Evolutionary conservation across 2,888 invertebrate species (phyloP).

Genomic region (Catocala sponsa): DNA sequence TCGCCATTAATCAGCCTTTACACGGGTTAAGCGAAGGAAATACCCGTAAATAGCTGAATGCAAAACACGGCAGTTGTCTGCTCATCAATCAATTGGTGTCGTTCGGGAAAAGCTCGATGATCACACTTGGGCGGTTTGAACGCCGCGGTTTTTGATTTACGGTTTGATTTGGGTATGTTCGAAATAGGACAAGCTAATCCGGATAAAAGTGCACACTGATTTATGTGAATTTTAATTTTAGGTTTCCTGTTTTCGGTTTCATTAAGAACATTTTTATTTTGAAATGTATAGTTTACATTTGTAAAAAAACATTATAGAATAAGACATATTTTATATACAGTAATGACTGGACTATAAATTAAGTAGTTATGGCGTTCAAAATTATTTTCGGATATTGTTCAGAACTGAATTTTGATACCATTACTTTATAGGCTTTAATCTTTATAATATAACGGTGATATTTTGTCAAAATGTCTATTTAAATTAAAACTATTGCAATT

Average conservation of each 20-base stretch:
- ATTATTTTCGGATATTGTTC: too few species aligned
- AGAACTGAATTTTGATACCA: too few species aligned
- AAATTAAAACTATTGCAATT: neutral
- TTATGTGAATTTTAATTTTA: slow-evolving; percentile 10
- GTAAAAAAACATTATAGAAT: too few species aligned
- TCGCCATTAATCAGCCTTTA: slow-evolving; percentile 80
- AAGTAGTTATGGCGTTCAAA: too few species aligned
- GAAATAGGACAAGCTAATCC: slow-evolving; percentile 26
- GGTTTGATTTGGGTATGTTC: slow-evolving; percentile 24
- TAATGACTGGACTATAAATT: too few species aligned
- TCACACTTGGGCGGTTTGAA: slow-evolving; percentile 35
- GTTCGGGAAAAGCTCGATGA: slow-evolving; percentile 43
- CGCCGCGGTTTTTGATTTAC: slow-evolving; percentile 45
- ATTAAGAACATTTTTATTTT: too few species aligned
- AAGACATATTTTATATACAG: too few species aligned
- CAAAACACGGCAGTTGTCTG: slow-evolving; percentile 85
- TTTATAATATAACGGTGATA: too few species aligned
- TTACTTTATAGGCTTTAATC: too few species aligned
- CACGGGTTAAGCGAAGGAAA: slow-evolving; percentile 86
- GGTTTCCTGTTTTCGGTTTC: slow-evolving; percentile 4
- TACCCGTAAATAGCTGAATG: slow-evolving; percentile 87
- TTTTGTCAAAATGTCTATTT: too few species aligned
- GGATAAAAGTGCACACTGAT: slow-evolving; percentile 20
- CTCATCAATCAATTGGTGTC: slow-evolving; percentile 82
- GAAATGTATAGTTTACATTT: too few species aligned